phyloP scores from a whole-genome alignment of 2,888 invertebrate genomes.

The Cremastinae sp. region DNA sequence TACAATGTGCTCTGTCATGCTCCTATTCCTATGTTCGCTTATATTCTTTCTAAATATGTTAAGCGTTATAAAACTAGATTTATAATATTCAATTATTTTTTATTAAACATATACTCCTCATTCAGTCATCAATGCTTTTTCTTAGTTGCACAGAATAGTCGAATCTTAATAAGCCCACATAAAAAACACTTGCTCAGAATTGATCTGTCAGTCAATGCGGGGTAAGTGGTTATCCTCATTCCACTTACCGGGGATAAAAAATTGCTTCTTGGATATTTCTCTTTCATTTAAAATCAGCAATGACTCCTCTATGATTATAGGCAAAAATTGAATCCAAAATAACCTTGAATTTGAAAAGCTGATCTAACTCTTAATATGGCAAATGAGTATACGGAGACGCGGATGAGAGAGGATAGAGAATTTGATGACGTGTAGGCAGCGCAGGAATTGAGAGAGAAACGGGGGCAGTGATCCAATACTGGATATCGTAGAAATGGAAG shows the following conservation, averaged over 20 bases:
- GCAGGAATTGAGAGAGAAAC: constrained; percentile 57
- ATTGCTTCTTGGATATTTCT: no score
- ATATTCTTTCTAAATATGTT: constrained; percentile 12
- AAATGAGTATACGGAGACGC: constrained; percentile 21
- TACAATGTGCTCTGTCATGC: constrained; percentile 48
- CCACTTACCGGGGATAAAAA: no score
- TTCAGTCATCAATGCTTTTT: no score
- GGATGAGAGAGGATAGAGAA: constrained; percentile 52
- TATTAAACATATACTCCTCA: no score
- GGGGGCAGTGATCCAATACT: constrained; percentile 50
- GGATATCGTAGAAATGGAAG: constrained; percentile 50
- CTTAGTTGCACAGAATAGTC: no score
- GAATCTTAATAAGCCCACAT: no score
- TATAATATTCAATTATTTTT: no score
- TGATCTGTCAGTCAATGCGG: no score
- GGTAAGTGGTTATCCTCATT: no score
- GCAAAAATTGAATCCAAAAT: no score
- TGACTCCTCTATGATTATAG: constrained; percentile 1
- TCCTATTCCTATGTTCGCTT: constrained; percentile 67
- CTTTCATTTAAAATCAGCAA: constrained; percentile 8
- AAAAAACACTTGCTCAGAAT: no score
- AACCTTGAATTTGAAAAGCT: background rate
- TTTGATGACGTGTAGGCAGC: constrained; percentile 55
- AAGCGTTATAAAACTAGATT: no score
- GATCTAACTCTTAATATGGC: constrained; percentile 38